Conservation (phyloP, 2,113 vertebrate genomes). For the Orthonyx spaldingii region DNA sequence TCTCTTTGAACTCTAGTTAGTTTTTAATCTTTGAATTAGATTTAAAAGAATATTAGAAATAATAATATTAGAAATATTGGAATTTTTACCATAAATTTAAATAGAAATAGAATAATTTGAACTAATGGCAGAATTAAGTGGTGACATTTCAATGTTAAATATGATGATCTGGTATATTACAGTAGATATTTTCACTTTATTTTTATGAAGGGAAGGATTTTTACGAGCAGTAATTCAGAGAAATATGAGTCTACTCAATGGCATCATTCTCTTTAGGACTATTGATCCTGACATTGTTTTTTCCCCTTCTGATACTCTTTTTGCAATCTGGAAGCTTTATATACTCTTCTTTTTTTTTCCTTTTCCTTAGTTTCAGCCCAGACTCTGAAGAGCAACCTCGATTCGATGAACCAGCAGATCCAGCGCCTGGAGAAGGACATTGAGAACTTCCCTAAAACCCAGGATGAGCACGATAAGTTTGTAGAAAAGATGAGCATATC, state of each 20-base stretch:
- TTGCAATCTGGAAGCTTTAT: not conserved
- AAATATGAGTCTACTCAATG: slow-evolving; percentile 63
- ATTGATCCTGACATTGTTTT: slow-evolving; percentile 1
- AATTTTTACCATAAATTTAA: slow-evolving; percentile 79
- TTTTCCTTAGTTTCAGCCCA: slow-evolving; percentile 87
- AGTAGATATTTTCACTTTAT: slow-evolving; percentile 66
- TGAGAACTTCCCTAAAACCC: slow-evolving; percentile 83
- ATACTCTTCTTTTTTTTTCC: not conserved
- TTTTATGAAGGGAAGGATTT: slow-evolving; percentile 64
- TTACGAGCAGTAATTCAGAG: slow-evolving; percentile 67
- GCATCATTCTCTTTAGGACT: slow-evolving; percentile 49
- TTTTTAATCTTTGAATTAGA: slow-evolving; percentile 65
- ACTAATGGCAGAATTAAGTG: slow-evolving; percentile 73
- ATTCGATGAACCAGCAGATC: slow-evolving; percentile 88
- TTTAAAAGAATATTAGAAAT: slow-evolving; percentile 65
- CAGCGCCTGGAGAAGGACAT: slow-evolving; percentile 87
- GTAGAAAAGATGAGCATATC: slow-evolving; percentile 98
- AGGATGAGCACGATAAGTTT: slow-evolving; percentile 90
- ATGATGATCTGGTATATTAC: slow-evolving; percentile 73
- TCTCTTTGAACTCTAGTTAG: slow-evolving; percentile 62
- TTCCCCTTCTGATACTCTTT: not conserved
- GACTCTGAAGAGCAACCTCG: slow-evolving; percentile 87
- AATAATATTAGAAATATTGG: slow-evolving; percentile 69
- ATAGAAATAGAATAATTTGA: slow-evolving; percentile 73
- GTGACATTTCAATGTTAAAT: slow-evolving; percentile 74